Evolutionary conservation across 2,797 vertebrate species (phyloP), one percentile per base, ranked within the genome.

Genomic region (Pristis pectinata): DNA sequence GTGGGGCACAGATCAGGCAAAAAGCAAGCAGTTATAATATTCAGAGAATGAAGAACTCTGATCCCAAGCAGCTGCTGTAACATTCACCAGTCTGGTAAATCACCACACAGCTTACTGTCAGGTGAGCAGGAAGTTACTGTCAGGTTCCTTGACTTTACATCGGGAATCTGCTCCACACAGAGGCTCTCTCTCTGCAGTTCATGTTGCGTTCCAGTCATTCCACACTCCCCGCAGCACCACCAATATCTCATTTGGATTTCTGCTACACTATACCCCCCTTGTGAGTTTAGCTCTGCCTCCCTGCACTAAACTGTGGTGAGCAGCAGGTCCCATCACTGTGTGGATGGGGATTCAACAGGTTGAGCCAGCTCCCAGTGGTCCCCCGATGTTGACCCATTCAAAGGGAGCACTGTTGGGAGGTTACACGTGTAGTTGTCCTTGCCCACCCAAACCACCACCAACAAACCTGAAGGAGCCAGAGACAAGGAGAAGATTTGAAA

Each of bases 11-110:
- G 85, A 89, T 89, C 85, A 34, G 83, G 56, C 27, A 34, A 34
- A 85, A 85, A 53, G 53, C 53, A 24, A 61, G 15, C 19, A 61
- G 89, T 19, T 17, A 89, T 59, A 59, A 89, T 61, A n/a, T n/a
- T n/a, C 1, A 34, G n/a, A 53, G 56, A 89, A 89, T 61, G 89
- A 37, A 61, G 85, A 89, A 89, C 89, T 89, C 85, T n/a, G 85
- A 89, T 19, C 85, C 56, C 34, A 15, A 1, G 15, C 85, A 61
- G 56, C 85, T 89, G 85, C 30, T n/a, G 19, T 15, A 7, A 4
- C 15, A 85, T 85, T 27, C 15, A 17, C 56, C 34, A 89, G 59
- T 34, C 30, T 85, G 83, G 56, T 85, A 59, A 53, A 56, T 85
- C 82, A 30, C 56, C 56, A 56, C 85, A 85, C 56, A 56, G 85